Base-by-base conservation (phyloP, 2,888 invertebrate species). In the Drosophila mimica region DNA sequence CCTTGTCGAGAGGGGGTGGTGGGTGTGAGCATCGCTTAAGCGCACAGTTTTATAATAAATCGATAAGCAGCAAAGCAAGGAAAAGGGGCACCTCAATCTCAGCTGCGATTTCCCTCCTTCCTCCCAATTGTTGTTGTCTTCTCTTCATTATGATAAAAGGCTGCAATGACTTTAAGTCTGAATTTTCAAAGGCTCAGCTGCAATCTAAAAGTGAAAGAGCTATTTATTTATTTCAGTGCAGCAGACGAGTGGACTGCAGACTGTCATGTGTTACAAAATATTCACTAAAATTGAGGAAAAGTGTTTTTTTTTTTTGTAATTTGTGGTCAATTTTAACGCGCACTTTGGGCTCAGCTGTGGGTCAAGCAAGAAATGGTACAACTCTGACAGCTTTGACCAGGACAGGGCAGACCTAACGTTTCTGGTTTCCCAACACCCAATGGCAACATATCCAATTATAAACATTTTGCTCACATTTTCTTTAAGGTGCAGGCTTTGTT, bases 11-110 rank as follows among this genome's bases (percentile, higher is more conserved):
- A 36, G 7, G 38, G 46, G n/a, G 33, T 51, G 40, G 28, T 48
- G 74, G 66, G 69, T 60, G 83, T 69, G 74, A 69, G 71, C 70
- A 60, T 46, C 65, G 70, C 49, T 49, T 57, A 63, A 86, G 70
- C 75, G 59, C 63, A 71, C 75, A 76, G 70, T 71, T 88, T 73
- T 73, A 81, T 85, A 87, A 89, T 84, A 88, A 88, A 85, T 90
- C 85, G 87, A 85, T 85, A 88, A 70, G 46, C 52, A 80, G 66
- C 56, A 68, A 70, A 59, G 59, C 62, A 36, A 40, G 31, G 52
- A 36, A 69, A 74, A 43, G 38, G 52, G 28, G 34, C 67, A 59
- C 49, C 65, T 62, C 72, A 81, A 69, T 79, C 78, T 70, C 49
- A 74, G 70, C 61, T 61, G 70, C 60, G 58, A 62, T 69, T 77